A percentile compares a stretch with the other conserved stretches of the same genome.
Evolutionary conservation across 2,797 vertebrate species (phyloP).

Genomic region (Anguilla megastoma): DNA sequence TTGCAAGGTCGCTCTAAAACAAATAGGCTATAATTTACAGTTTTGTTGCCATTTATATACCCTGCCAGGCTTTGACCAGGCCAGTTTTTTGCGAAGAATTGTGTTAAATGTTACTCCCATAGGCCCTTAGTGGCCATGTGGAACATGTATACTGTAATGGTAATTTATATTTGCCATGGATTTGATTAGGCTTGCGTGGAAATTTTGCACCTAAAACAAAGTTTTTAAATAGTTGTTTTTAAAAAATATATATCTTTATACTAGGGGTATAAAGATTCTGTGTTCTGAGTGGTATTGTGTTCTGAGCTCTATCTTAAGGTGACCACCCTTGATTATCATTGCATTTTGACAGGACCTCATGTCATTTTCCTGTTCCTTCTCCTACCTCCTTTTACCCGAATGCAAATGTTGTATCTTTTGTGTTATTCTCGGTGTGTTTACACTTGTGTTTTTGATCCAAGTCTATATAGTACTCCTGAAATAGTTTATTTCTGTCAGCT

Average conservation of each 20-base stretch:
- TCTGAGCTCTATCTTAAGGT: not conserved
- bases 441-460: not conserved
- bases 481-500: not conserved
- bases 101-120: not conserved
- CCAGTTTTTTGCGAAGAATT: not conserved
- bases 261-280: too few species aligned
- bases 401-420: not conserved
- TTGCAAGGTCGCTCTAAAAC: not conserved
- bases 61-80: not conserved
- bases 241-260: not conserved
- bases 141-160: not conserved
- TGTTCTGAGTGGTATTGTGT: too few species aligned
- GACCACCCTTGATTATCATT: not conserved
- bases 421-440: not conserved
- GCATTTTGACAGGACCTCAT: constrained; percentile 5
- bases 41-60: not conserved
- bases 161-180: not conserved
- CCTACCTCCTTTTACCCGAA: not conserved
- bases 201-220: not conserved
- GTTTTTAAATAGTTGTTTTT: not conserved
- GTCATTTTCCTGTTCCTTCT: not conserved
- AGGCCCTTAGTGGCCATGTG: not conserved
- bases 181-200: not conserved
- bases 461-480: not conserved
- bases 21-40: not conserved